Evolutionary conservation across 1,140 invertebrate genomes (phyloP), one percentile per base, ranked within the genome.

Genomic region (Manduca sexta): DNA sequence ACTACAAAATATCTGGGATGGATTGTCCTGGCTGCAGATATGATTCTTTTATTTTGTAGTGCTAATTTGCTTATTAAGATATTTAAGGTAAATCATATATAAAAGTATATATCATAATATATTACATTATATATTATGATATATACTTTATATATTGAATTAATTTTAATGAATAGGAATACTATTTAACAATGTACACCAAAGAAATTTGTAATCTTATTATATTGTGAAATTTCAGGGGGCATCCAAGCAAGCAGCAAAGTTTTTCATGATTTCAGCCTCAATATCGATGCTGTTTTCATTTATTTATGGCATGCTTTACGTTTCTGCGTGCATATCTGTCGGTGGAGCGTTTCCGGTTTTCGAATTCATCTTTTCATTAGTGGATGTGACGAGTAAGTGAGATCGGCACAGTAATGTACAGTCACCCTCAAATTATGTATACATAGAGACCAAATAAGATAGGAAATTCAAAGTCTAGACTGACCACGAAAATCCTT

Each of bases 221-320:
- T 35, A 35, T n/a, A 0, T 35, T 6, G 6, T 1, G 12, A 12
- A 41, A 26, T 74, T 76, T 42, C 61, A 78, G 74, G 63, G 50
- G 12, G 2, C 26, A 7, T 49, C 48, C 11, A 18, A 53, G 31
- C 51, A 26, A 31, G 43, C 59, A 10, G 21, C 56, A 1, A 49
- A 46, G 45, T 37, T 38, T 40, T 78, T 75, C 45, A 58, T 74
- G 31, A 40, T 61, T 8, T 16, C 57, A 6, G 64, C 52, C 41
- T 14, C 60, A 0, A 11, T 65, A 5, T 46, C 67, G 11, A 52
- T 74, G 17, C 6, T 60, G n/a, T 16, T 66, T 2, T 67, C 74
- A 15, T 71, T 72, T 41, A 15, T 75, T 7, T 74, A 76, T 16
- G 64, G 65, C 16, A 59, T 79, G 37, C 12, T 76, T 42, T 79